Evolutionary conservation across 2,888 invertebrate species (phyloP), one percentile per base, ranked within the genome.

Genomic region (Lycaena phlaeas): DNA sequence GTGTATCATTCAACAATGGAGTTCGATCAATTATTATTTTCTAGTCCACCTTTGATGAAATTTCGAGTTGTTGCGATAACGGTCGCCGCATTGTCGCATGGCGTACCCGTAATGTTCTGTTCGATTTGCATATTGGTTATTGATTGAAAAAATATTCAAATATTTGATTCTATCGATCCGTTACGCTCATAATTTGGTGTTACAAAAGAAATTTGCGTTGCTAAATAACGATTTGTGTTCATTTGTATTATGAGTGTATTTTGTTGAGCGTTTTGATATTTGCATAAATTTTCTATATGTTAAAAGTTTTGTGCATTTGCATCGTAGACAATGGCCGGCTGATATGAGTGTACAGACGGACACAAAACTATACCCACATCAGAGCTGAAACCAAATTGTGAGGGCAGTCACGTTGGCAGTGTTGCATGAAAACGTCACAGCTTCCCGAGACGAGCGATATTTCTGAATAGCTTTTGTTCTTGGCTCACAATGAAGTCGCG

Each of bases 111-210:
- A 68, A 72, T 68, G 64, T 69, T n/a, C n/a, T n/a, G 63, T 47
- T 44, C 54, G 45, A 78, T 81, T 79, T 84, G 79, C 82, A 84
- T 82, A 78, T 71, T 74, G 69, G 72, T 79, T 81, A 84, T 84
- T 84, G 84, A 84, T 84, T 79, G 81, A 73, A 78, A 79, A 76
- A 78, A 79, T 78, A 84, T 84, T 84, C 62, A 79, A 82, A 84
- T 81, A 29, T 77, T 73, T 64, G 59, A 71, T 57, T 74, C 74
- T 61, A 74, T 78, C 67, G 70, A 72, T 81, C 71, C 77, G 79
- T 77, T 75, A 81, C 69, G 77, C 68, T 76, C 64, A 62, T 72
- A 66, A 74, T 70, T 68, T 45, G 44, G 29, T 36, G 36, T 42
- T 42, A 64, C 64, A 68, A 64, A 56, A 48, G 56, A 54, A 52